phyloP scores from a whole-genome alignment of 2,113 vertebrate species.

The Pseudopodoces humilis region DNA sequence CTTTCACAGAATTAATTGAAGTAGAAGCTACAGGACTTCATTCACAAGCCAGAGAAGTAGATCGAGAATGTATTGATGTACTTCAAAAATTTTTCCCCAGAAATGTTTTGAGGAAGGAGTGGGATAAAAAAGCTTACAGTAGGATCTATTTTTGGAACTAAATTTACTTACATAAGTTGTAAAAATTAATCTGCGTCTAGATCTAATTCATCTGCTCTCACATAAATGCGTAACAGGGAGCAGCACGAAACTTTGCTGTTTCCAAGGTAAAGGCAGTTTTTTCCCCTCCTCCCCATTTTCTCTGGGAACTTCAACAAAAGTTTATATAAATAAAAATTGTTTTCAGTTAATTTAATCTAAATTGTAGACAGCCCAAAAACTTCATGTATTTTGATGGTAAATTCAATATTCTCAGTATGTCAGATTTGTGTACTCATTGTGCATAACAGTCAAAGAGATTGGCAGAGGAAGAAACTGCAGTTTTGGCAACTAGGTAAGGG shows the following conservation, averaged over 20 bases:
- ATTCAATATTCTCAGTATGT: background rate
- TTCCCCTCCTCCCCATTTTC: background rate
- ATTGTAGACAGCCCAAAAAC: background rate
- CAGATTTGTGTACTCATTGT: background rate
- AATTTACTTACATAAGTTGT: background rate
- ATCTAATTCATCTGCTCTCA: background rate
- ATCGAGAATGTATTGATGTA: background rate
- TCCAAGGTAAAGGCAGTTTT: background rate
- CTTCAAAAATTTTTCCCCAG: background rate
- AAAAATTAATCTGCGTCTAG: background rate
- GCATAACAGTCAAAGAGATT: background rate
- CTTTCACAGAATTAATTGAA: background rate
- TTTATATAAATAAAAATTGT: background rate
- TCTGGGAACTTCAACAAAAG: background rate
- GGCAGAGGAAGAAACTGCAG: slow-evolving; percentile 12
- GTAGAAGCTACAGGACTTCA: background rate
- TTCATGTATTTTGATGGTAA: background rate
- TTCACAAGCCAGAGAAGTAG: background rate
- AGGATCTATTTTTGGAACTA: background rate
- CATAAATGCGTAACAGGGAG: background rate
- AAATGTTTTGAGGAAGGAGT: background rate
- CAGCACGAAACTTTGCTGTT: fast-evolving
- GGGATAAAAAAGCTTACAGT: fast-evolving
- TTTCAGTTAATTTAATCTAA: background rate
- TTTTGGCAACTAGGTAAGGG: background rate